Evolutionary conservation across 2,797 vertebrate genomes (phyloP).

Genomic region (Spinus olivaceus): DNA sequence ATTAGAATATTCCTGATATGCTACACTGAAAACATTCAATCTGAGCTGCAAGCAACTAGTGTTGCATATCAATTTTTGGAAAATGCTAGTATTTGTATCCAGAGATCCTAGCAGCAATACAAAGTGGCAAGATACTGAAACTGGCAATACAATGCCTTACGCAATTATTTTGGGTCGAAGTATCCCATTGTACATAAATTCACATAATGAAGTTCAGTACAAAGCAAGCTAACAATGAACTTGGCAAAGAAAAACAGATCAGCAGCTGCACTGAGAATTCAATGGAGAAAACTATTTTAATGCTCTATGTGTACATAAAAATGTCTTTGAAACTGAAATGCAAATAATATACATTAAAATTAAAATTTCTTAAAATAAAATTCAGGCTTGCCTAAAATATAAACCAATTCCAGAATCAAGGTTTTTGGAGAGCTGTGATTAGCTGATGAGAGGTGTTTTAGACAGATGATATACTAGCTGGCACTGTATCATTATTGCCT

Average conservation of each 20-base stretch:
- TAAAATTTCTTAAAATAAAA: conserved; percentile 39
- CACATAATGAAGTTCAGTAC: conserved; percentile 48
- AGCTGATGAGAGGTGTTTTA: conserved; percentile 35
- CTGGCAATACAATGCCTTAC: conserved; percentile 19
- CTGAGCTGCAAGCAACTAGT: neutral
- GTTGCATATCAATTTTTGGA: conserved; percentile 46
- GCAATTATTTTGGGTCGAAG: conserved; percentile 49
- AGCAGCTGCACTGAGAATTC: conserved; percentile 53
- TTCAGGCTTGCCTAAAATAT: conserved; percentile 3
- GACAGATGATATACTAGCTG: neutral
- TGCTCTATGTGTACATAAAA: conserved; percentile 9
- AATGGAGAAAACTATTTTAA: conserved; percentile 36
- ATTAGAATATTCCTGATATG: conserved; percentile 46
- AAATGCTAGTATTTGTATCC: conserved; percentile 40
- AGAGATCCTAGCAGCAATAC: conserved; percentile 24
- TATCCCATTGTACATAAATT: conserved; percentile 59
- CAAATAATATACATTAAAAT: conserved; percentile 50
- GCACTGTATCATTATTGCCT: neutral
- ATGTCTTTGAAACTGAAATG: conserved; percentile 34
- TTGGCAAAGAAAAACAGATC: conserved; percentile 35
- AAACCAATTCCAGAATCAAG: neutral
- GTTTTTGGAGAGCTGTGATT: conserved; percentile 22
- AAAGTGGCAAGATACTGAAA: conserved; percentile 32
- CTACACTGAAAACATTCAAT: conserved; percentile 34
- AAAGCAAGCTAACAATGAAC: conserved; percentile 52